A percentile compares a stretch with the other conserved stretches of the same genome.
These are phyloP conservation scores for Adelges cooleyi DNA, from an alignment of 1,140 invertebrate species.

Conservation along the genomic window DNA sequence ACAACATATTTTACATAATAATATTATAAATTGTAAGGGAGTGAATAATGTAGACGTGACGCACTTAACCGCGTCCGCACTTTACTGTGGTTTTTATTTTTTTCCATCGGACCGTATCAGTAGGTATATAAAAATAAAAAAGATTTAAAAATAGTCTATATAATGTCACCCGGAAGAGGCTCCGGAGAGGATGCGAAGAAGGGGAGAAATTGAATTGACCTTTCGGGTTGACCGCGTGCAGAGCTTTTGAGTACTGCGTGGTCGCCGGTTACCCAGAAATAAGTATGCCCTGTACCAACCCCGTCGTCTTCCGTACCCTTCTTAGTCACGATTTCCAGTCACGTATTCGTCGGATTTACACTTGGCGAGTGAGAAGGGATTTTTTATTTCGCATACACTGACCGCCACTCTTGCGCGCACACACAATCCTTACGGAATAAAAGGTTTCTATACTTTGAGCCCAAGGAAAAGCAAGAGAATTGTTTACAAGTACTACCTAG, in stretches of 20 bases:
- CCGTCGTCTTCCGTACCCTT: background rate
- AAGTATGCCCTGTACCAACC: background rate
- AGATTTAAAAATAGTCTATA: background rate
- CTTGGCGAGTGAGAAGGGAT: slow-evolving; percentile 16
- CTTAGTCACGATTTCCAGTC: slow-evolving; percentile 28
- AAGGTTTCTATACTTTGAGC: background rate
- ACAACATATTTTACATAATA: too few relatives aligned
- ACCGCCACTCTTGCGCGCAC: background rate
- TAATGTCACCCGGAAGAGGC: too few relatives aligned
- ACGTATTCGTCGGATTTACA: slow-evolving; percentile 25
- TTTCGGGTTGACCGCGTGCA: background rate
- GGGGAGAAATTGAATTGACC: slow-evolving; percentile 15
- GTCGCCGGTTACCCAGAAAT: background rate
- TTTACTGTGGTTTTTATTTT: too few relatives aligned
- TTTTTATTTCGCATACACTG: slow-evolving; percentile 1
- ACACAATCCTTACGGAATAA: slow-evolving; percentile 20
- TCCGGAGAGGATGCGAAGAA: too few relatives aligned
- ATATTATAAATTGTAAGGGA: too few relatives aligned
- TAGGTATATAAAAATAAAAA: too few relatives aligned
- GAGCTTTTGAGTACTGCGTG: slow-evolving; percentile 4
- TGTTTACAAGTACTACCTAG: too few relatives aligned
- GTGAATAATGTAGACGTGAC: too few relatives aligned
- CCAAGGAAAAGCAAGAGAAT: slow-evolving; percentile 12
- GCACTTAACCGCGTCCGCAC: too few relatives aligned
- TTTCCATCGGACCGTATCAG: background rate